Evolutionary conservation across 2,797 vertebrate species (phyloP), one percentile per base, ranked within the genome.

Genomic region (Trematomus bernacchii): DNA sequence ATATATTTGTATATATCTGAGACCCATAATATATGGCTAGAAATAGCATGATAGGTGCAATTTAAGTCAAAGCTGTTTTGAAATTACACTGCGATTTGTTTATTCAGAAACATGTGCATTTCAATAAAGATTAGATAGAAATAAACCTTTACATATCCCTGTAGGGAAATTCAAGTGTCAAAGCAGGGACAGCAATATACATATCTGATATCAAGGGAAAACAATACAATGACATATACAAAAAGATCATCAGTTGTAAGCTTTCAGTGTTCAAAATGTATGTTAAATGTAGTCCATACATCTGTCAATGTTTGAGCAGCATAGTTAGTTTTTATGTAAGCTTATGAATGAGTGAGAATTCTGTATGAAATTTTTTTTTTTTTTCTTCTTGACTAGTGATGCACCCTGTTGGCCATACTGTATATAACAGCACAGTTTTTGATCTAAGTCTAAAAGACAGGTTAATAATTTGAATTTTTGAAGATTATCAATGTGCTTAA

Each of bases 331-430:
- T 23, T 27, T 23, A 30, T 10, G 33, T 37, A 9, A 2, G 0
- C 7, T 21, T 42, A n/a, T 40, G 12, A 15, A 37, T 6, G 33
- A 66, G 12, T 65, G 15, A 21, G 18, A 23, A 53, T 4, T 43
- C 43, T 59, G 4, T 8, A 44, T 69, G 19, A 53, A 53, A 16
- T 65, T 7, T 21, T 63, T 76, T 63, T 43, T 40, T 89, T 66
- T 65, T 7, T 21, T 63, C 76, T 63, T 43, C 40, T 89, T 66
- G 79, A 50, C 57, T 61, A 68, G 23, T 80, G 63, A 66, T 58
- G 88, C 89, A 64, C 84, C 78, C 87, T 90, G 65, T 85, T 90
- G 89, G 89, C 15, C 64, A 79, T 13, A 55, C 10, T 57, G 15
- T 58, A 59, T 43, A 85, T 46, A 42, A 18, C 66, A 44, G 52